Evolutionary conservation across 2,797 vertebrate genomes (phyloP), one percentile per base, ranked within the genome.

Genomic region (Esox masquinongy): DNA sequence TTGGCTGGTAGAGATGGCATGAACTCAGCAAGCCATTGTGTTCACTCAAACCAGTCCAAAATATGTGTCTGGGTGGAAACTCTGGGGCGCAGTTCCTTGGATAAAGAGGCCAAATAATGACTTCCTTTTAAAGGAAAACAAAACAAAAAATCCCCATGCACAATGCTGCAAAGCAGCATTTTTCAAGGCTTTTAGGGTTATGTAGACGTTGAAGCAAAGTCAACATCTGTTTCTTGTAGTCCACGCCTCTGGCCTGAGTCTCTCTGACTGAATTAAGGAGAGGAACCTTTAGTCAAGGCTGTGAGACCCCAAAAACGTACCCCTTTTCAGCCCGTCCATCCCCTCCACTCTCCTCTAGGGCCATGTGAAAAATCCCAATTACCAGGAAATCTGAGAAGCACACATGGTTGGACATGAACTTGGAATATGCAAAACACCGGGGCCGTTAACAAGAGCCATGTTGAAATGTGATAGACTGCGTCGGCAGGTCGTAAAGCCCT

Each of bases 31-130:
- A 59, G 84, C 89, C 19, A 84, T 88, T 74, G 22, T 74, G 22
- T 79, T 92, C 88, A 90, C 87, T 91, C 90, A 90, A 87, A 88
- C 79, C 79, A 88, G 81, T 85, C 17, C 85, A 88, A 79, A 78
- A 77, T 67, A 73, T 4, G 19, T 51, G 53, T 5, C 53, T 71
- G 34, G 31, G 82, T 64, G 61, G 66, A 67, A 74, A 11, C 39
- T 1, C 3, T 36, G 61, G 71, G 51, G 73, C 59, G 43, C 73
- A 66, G 72, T 86, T 82, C 82, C 75, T 77, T 24, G 75, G 84
- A 80, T 84, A 80, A 86, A 76, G 72, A 71, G 61, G 74, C 64
- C 73, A 75, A 75, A 82, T 85, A 83, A 86, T 76, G 59, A 88
- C 81, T 90, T 89, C 79, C 80, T 81, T 83, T 83, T 76, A 78